Conservation (phyloP, 2,113 vertebrate genomes). For the Aegotheles bennettii region DNA sequence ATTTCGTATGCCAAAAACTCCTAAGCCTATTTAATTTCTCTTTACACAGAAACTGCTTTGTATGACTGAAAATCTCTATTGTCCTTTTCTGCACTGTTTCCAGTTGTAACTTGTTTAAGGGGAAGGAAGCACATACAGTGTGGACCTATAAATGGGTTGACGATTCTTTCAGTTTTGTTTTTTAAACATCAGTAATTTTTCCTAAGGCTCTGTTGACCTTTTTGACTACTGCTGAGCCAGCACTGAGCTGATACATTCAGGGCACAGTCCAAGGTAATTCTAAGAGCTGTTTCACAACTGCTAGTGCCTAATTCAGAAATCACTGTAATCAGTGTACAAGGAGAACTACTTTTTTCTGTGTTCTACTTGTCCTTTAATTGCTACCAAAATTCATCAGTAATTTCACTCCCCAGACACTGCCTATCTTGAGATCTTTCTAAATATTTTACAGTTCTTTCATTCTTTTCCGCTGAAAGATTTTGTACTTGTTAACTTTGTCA, state of each 20-base stretch:
- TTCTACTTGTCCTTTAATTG: background rate
- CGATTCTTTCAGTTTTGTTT: background rate
- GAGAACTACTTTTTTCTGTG: background rate
- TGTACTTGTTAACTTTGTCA: conserved; percentile 50
- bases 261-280: background rate
- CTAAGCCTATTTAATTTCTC: background rate
- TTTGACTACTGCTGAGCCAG: background rate
- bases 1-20: background rate
- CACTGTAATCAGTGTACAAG: background rate
- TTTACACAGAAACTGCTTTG: background rate
- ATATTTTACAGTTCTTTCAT: conserved; percentile 23
- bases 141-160: background rate
- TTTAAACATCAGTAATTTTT: background rate
- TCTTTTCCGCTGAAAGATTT: conserved; percentile 34
- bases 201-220: background rate
- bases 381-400: background rate
- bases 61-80: background rate
- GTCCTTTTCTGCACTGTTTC: background rate
- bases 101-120: background rate
- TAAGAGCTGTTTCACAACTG: background rate
- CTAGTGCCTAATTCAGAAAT: background rate
- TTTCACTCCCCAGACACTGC: background rate
- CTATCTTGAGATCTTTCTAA: conserved; percentile 16
- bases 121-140: background rate
- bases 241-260: background rate